Evolutionary conservation across 2,113 vertebrate genomes (phyloP).

Genomic region (Ia io): DNA sequence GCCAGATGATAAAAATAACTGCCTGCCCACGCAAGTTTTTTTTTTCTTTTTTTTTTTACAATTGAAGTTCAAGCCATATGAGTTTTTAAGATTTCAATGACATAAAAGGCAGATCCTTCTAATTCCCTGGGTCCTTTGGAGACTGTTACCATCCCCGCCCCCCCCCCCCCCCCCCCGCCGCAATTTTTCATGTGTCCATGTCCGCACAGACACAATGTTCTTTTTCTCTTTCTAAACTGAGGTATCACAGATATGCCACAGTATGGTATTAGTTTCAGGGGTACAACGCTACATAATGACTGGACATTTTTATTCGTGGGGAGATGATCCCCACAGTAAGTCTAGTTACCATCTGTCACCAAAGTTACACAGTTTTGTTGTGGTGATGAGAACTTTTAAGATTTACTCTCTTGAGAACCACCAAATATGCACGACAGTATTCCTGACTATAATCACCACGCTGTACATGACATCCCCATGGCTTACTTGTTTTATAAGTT

Average conservation of each 20-base stretch:
- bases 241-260: not conserved
- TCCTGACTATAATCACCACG: not conserved
- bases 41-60: not conserved
- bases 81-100: constrained; percentile 24
- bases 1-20: constrained; percentile 45
- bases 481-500: not conserved
- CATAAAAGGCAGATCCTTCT: not conserved
- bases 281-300: not conserved
- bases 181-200: not conserved
- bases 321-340: not conserved
- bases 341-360: not conserved
- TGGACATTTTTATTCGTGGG: not conserved
- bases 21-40: not conserved
- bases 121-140: not conserved
- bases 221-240: not conserved
- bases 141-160: not conserved
- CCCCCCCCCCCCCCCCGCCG: too few species aligned
- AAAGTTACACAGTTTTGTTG: not conserved
- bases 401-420: not conserved
- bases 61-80: not conserved
- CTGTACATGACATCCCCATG: not conserved
- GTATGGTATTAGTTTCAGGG: not conserved
- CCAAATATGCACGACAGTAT: too few species aligned
- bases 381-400: not conserved
- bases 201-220: not conserved